Evolutionary conservation across 2,113 vertebrate species (phyloP).

Genomic region (Arvicanthis niloticus): DNA sequence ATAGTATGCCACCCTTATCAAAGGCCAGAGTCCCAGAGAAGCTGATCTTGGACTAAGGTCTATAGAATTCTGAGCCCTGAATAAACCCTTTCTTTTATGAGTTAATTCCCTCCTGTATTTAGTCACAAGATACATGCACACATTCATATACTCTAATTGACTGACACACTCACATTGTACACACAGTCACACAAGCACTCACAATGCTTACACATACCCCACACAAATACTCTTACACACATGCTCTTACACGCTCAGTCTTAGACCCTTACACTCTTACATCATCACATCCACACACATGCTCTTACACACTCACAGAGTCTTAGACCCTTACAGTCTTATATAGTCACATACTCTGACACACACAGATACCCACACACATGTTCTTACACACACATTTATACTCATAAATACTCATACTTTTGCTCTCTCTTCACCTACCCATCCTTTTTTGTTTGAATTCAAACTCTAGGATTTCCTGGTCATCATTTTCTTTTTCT

Average conservation of each 20-base stretch:
- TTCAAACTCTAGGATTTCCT: not conserved
- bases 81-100: not conserved
- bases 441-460: not conserved
- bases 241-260: not conserved
- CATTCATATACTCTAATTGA: not conserved
- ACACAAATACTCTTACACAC: not conserved
- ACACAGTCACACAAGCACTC: not conserved
- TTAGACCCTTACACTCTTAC: not conserved
- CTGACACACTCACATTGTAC: not conserved
- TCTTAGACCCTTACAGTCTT: not conserved
- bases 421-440: not conserved
- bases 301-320: not conserved
- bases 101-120: not conserved
- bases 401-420: not conserved
- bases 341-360: not conserved
- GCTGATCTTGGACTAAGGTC: not conserved
- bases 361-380: not conserved
- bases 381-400: not conserved
- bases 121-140: not conserved
- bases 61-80: not conserved
- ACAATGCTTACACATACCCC: not conserved
- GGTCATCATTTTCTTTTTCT: not conserved
- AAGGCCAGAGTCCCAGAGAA: not conserved
- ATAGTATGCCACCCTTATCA: not conserved
- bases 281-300: not conserved